Evolutionary conservation across 2,888 invertebrate genomes (phyloP).

Genomic region (Ochlodes sylvanus): DNA sequence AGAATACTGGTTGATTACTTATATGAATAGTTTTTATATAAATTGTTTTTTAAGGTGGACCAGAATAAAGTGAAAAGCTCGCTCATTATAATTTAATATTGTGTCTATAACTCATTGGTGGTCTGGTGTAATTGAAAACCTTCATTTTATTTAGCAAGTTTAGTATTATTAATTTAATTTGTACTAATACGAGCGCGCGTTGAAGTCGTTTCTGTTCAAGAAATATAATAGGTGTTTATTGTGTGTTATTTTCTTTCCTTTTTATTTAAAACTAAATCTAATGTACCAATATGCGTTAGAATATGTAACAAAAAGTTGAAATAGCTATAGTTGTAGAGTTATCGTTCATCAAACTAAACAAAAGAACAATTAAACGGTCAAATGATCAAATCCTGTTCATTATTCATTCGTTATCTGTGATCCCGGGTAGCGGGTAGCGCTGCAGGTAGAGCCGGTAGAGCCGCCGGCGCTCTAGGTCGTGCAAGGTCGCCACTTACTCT

Average conservation of each 20-base stretch:
- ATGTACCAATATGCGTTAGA: no score
- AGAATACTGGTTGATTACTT: background rate
- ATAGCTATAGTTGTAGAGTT: no score
- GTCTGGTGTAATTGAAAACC: background rate
- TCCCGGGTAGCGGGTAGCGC: background rate
- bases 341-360: background rate
- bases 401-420: background rate
- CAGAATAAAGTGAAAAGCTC: no score
- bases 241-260: no score
- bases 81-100: no score
- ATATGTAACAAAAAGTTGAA: no score
- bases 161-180: background rate
- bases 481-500: slow-evolving; percentile 39
- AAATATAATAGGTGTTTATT: background rate
- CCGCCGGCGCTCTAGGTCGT: slow-evolving; percentile 38
- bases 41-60: no score
- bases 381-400: background rate
- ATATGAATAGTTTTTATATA: no score
- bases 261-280: no score
- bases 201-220: slow-evolving; percentile 27
- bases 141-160: background rate
- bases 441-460: slow-evolving; percentile 11
- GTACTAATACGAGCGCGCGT: background rate
- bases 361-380: background rate
- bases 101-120: no score